Base-by-base conservation (phyloP, 2,797 vertebrate genomes). In the Margarornis squamiger region DNA sequence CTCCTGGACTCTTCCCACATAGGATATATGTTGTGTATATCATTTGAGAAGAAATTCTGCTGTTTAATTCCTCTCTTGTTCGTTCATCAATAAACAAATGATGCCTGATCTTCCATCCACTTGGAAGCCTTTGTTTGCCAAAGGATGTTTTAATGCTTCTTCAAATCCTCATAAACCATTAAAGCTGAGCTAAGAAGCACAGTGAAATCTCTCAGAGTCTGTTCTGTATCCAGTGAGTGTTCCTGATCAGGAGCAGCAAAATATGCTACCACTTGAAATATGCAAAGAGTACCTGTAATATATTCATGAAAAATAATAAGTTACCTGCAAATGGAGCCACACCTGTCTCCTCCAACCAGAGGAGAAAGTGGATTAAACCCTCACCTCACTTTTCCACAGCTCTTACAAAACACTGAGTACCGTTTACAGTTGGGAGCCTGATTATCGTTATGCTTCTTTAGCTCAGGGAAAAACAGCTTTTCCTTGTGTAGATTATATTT, bases 381-480 rank as follows among this genome's bases (percentile, higher is more conserved):
- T 95, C 3, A 3, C 39, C 39, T 86, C 20, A 1, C 88, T 96
- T 96, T 92, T 95, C 63, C 92, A 73, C 51, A 95, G 52, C 41
- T 48, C 92, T 71, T 65, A 63, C 63, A 90, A 93, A 96, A 89
- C 49, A 61, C 27, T 68, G 63, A 94, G 61, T 90, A 57, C 86
- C 26, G 0, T 95, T 95, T 96, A 88, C 91, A 71, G 82, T 68
- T 79, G 77, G 91, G 63, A 96, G 63, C 71, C 65, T 85, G 95
- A 89, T 92, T 85, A 93, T 95, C 1, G n/a, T 79, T 96, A 67
- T 95, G 88, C 93, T 96, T 92, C 92, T 80, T 97, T 96, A 95
- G 96, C 95, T 95, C 65, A 96, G 86, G 92, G 94, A 95, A 95
- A 96, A 95, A 66, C 80, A 93, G 90, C 91, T 95, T 96, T 92